Conservation (phyloP, 2,113 vertebrate species). For the Phyllostomus discolor region DNA sequence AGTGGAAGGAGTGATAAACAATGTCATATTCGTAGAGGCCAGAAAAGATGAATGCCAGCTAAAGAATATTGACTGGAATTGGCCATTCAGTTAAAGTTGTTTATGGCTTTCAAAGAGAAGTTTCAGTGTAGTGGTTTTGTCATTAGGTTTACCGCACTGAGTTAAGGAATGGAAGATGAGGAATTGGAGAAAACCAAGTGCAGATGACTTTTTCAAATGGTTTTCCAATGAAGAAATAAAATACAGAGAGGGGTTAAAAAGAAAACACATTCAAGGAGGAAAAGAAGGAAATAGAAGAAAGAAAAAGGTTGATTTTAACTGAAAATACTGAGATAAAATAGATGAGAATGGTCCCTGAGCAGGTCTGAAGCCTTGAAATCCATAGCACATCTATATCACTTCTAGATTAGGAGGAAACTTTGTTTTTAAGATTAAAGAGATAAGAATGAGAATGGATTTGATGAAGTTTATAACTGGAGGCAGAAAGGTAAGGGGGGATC, state of each 20-base stretch:
- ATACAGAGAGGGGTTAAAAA: neutral
- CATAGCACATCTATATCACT: neutral
- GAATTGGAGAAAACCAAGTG: neutral
- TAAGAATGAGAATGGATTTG: neutral
- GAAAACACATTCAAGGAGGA: neutral
- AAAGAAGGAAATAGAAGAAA: neutral
- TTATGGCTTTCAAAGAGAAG: neutral
- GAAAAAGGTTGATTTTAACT: neutral
- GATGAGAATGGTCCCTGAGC: neutral
- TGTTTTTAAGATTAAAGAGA: neutral
- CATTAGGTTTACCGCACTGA: neutral
- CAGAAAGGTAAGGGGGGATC: neutral
- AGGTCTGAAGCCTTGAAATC: neutral
- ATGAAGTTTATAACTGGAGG: neutral
- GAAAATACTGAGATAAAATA: neutral
- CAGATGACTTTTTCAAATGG: neutral
- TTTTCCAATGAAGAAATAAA: neutral
- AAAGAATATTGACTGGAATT: neutral
- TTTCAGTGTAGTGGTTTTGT: neutral
- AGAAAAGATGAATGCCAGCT: neutral
- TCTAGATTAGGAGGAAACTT: neutral
- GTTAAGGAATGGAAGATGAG: neutral
- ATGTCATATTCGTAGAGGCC: neutral
- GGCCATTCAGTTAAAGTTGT: neutral
- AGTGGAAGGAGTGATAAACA: neutral